A percentile compares a stretch with the other conserved stretches of the same genome.
These are phyloP conservation scores for Zootermopsis nevadensis DNA, from an alignment of 2,888 invertebrate genomes.

Conservation along the genomic window DNA sequence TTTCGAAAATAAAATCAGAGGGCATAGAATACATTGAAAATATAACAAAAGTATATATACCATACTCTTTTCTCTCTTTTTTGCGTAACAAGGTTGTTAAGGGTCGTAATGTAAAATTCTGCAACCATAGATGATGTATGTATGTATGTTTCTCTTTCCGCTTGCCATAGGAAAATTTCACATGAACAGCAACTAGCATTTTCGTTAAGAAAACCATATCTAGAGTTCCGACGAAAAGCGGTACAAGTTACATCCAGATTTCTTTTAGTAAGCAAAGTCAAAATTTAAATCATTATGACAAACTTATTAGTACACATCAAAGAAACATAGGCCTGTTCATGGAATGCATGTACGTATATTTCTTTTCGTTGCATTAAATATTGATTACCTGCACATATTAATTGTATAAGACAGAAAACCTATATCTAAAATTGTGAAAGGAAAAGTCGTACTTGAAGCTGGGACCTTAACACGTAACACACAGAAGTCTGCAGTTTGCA, in stretches of 20 bases:
- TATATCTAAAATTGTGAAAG: too few species aligned
- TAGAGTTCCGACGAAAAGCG: not conserved
- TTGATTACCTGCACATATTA: too few species aligned
- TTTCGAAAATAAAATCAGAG: slow-evolving; percentile 15
- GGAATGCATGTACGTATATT: too few species aligned
- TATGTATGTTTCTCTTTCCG: not conserved
- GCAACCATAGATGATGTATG: slow-evolving; percentile 11
- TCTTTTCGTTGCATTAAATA: too few species aligned
- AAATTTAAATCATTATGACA: too few species aligned
- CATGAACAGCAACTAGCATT: slow-evolving; percentile 6
- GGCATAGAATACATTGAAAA: not conserved
- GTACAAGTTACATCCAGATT: not conserved
- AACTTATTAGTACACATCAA: too few species aligned
- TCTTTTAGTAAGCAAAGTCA: too few species aligned
- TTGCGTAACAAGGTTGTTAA: slow-evolving; percentile 9
- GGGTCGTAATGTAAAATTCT: slow-evolving; percentile 3
- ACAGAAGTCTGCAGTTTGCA: too few species aligned
- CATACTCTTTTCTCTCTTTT: not conserved
- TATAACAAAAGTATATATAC: not conserved
- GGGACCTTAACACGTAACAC: too few species aligned
- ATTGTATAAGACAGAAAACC: too few species aligned
- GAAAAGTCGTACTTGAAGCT: too few species aligned
- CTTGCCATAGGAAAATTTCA: not conserved
- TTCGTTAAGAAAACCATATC: not conserved
- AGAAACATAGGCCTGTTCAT: too few species aligned